These are phyloP conservation scores for Metopolophium dirhodum DNA, from an alignment of 1,140 invertebrate genomes.

Conservation along the genomic window DNA sequence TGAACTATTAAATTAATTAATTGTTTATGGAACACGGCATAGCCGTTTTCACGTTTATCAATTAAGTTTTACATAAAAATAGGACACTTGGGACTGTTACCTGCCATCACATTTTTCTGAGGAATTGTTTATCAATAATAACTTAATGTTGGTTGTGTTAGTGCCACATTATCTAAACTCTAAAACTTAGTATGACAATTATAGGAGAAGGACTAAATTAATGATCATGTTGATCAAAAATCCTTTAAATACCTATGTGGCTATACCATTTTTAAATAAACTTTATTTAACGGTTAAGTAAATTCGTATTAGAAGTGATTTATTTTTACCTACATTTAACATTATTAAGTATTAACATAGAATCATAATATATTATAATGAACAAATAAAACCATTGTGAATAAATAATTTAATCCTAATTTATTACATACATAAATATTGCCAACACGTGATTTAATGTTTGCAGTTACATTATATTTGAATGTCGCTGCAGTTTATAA, in stretches of 20 bases:
- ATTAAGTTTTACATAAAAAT: too few relatives aligned
- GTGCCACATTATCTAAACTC: neutral
- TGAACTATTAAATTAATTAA: neutral
- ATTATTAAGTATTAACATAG: neutral
- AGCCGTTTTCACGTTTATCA: neutral
- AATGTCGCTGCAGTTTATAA: neutral
- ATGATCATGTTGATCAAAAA: neutral
- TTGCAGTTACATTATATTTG: neutral
- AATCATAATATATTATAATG: neutral
- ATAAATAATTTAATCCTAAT: neutral
- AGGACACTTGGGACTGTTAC: neutral
- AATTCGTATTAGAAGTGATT: too few relatives aligned
- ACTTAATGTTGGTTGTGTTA: neutral
- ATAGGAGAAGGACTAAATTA: neutral
- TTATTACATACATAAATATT: neutral
- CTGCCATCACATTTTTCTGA: neutral
- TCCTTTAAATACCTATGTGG: neutral
- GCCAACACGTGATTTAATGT: neutral
- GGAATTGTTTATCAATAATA: neutral
- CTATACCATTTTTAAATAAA: neutral
- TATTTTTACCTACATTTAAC: neutral
- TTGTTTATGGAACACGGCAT: neutral
- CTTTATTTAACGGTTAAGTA: neutral
- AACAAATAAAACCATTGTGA: neutral
- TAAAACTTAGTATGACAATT: neutral